A percentile compares a stretch with the other conserved stretches of the same genome.
Evolutionary conservation across 2,888 invertebrate species (phyloP).

Genomic region (Mimumesa dahlbomi): DNA sequence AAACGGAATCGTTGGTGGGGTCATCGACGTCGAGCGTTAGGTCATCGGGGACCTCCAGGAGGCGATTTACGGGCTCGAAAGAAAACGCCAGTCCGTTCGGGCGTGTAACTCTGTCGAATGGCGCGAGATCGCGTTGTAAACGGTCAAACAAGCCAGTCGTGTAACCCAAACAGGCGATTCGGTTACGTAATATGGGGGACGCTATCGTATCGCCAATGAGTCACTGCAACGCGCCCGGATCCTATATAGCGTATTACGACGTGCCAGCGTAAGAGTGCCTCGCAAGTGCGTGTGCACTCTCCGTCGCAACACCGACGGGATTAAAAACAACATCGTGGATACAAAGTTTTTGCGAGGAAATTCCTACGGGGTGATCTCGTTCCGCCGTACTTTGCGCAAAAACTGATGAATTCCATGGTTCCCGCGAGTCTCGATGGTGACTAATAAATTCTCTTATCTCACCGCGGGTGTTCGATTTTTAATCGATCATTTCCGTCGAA

Average conservation of each 20-base stretch:
- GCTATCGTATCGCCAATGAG: constrained; percentile 75
- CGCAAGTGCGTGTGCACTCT: constrained; percentile 14
- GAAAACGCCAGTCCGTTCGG: constrained; percentile 5
- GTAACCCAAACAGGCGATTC: constrained; percentile 75
- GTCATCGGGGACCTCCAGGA: constrained; percentile 33
- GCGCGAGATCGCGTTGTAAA: constrained; percentile 48
- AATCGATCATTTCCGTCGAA: no score
- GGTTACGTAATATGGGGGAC: constrained; percentile 71
- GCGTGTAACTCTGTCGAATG: constrained; percentile 30
- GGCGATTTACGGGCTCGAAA: constrained; percentile 31
- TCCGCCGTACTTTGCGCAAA: no score
- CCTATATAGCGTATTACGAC: constrained; percentile 47
- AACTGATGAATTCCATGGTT: no score
- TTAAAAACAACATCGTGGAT: no score
- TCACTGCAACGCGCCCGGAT: constrained; percentile 68
- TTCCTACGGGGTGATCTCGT: no score
- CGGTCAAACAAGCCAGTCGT: constrained; percentile 64
- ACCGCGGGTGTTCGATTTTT: no score
- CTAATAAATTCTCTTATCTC: no score
- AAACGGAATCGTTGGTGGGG: constrained; percentile 3
- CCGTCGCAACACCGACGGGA: not conserved
- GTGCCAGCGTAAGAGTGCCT: constrained; percentile 12
- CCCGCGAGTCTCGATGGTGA: no score
- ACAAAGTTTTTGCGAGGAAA: no score
- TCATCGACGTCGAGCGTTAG: constrained; percentile 21